Conservation (phyloP, 2,113 vertebrate genomes). For the Micromys minutus region DNA sequence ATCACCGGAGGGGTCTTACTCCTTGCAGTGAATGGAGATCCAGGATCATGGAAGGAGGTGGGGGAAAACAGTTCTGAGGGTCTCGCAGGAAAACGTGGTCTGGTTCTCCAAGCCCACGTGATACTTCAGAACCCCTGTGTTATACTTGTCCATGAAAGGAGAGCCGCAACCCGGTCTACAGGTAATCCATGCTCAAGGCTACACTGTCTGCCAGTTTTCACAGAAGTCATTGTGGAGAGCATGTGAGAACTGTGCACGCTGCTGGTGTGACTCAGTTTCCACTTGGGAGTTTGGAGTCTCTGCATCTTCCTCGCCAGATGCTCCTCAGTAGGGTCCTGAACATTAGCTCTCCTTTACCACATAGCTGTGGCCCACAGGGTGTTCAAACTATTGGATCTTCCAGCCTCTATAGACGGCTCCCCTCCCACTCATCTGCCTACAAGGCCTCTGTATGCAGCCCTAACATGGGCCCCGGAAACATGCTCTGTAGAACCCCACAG, state of each 20-base stretch:
- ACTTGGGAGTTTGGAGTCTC: neutral
- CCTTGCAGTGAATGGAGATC: rapidly evolving
- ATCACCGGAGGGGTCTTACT: too few species aligned
- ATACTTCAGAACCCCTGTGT: rapidly evolving
- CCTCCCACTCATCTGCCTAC: neutral
- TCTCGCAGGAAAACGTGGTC: neutral
- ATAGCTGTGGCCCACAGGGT: neutral
- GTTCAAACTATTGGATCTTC: too few species aligned
- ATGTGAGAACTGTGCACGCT: rapidly evolving
- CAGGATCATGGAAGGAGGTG: neutral
- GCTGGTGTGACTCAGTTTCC: neutral
- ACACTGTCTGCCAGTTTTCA: rapidly evolving
- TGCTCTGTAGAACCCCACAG: rapidly evolving
- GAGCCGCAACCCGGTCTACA: rapidly evolving
- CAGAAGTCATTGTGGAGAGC: rapidly evolving
- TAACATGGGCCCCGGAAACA: neutral
- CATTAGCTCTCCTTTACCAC: neutral
- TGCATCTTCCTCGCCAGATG: neutral
- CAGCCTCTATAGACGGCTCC: rapidly evolving
- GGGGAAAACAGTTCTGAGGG: too few species aligned
- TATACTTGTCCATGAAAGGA: rapidly evolving
- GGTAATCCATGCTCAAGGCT: too few species aligned
- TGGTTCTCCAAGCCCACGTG: too few species aligned
- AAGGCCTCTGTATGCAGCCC: neutral
- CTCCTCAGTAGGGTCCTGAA: neutral